phyloP scores from a whole-genome alignment of 2,797 vertebrate species.

The Oreochromis mossambicus region DNA sequence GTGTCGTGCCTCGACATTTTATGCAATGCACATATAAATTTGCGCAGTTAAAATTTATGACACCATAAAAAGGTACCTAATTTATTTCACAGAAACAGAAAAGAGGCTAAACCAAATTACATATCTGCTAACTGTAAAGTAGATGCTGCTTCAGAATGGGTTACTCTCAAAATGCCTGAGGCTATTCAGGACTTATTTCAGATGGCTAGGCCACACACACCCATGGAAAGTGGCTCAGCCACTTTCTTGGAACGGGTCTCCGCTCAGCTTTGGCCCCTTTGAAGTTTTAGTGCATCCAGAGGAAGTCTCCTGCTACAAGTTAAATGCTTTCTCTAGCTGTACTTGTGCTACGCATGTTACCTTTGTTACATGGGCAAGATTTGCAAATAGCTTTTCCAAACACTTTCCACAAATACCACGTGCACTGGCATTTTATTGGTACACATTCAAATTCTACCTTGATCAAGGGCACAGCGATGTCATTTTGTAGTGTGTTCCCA shows the following conservation, averaged over 20 bases:
- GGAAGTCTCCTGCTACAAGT: conserved; percentile 24
- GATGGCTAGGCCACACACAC: conserved; percentile 58
- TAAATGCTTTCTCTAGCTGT: neutral
- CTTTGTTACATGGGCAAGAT: neutral
- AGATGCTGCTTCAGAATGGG: conserved; percentile 16
- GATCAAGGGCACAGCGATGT: neutral
- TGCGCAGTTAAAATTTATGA: conserved; percentile 5
- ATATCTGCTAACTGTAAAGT: conserved; percentile 12
- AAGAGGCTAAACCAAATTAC: conserved; percentile 31
- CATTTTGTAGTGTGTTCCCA: neutral
- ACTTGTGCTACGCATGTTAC: neutral
- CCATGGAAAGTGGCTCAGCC: conserved; percentile 50
- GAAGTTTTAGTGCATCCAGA: conserved; percentile 55
- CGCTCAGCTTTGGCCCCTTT: conserved; percentile 38
- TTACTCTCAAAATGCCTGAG: conserved; percentile 30
- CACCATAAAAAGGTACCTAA: neutral
- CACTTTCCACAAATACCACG: neutral
- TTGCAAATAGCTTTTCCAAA: neutral
- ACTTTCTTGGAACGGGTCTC: conserved; percentile 57
- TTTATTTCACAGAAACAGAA: conserved; percentile 14
- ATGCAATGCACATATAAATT: neutral
- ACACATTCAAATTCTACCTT: neutral
- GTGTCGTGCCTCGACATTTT: neutral
- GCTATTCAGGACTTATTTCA: conserved; percentile 52
- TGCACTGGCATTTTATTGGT: neutral